Evolutionary conservation across 2,113 vertebrate genomes (phyloP), one percentile per base, ranked within the genome.

Genomic region (Megaceryle torquata): DNA sequence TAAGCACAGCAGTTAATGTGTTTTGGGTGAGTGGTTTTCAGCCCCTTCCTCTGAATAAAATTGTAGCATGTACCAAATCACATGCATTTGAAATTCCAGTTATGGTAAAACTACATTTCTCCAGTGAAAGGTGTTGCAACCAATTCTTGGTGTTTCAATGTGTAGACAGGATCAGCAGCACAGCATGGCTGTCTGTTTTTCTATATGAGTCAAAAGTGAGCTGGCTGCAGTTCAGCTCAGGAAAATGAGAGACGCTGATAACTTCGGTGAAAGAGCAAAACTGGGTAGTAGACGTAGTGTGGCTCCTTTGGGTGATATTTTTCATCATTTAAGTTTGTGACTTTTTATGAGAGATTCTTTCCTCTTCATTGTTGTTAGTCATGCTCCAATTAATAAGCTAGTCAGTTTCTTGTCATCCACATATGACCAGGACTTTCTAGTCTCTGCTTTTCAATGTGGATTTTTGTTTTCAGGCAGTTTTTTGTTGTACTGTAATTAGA

Each of bases 331-430:
- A 72, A 35, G 2, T 72, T 79, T 41, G 20, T 20, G 33, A 71
- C n/a, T 89, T 94, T 82, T 96, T 83, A n/a, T 26, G 39, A 80
- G 25, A 17, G 41, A 77, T 86, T 89, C 28, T 91, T 89, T 91
- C 75, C 11, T 29, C 18, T 89, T 86, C 11, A 0, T 28, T 95
- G 37, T 20, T 63, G 31, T 74, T 71, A 80, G 51, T 86, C 51
- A 74, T 28, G 35, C 54, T 85, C 53, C 24, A 89, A 1, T 93
- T 88, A 89, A 39, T 72, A 63, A 86, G 48, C 48, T 15, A 65
- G 70, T 41, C 46, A 76, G n/a, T 15, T 87, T 61, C 61, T 82
- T 63, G 10, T 80, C 56, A 88, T 72, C 75, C 8, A 24, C 25
- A 3, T 14, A 20, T 28, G 37, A 21, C 46, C 46, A 63, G 59